These are phyloP conservation scores for Drosophila cracens DNA, from an alignment of 2,888 invertebrate species.

Conservation along the genomic window DNA sequence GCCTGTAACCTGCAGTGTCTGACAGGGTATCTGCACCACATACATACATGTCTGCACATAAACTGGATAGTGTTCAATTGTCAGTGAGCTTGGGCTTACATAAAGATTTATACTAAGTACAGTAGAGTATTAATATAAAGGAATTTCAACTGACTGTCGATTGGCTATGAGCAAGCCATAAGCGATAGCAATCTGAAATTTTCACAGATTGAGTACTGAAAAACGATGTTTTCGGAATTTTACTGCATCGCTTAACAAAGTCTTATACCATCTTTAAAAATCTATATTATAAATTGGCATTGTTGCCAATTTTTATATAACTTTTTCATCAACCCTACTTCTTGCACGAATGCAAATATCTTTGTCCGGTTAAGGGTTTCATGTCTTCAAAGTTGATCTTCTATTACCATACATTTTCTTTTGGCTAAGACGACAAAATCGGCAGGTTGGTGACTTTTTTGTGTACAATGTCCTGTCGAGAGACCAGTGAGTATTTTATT, in stretches of 20 bases:
- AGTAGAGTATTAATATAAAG: neutral
- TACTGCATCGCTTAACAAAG: neutral
- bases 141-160: neutral
- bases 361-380: neutral
- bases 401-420: neutral
- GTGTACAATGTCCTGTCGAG: neutral
- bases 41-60: neutral
- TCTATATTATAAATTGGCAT: neutral
- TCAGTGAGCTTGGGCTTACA: neutral
- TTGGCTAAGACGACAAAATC: neutral
- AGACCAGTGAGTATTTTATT: neutral
- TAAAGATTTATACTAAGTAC: neutral
- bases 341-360: neutral
- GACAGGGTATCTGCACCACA: slow-evolving; percentile 5
- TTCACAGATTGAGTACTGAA: neutral
- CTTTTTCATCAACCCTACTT: neutral
- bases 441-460: neutral
- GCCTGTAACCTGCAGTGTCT: neutral
- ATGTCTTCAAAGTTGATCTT: neutral
- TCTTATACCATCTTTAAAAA: neutral
- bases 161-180: neutral
- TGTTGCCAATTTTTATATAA: neutral
- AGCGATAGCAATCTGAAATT: neutral
- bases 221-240: neutral
- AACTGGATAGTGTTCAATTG: neutral